Percentiles rank a stretch among this genome's conserved stretches.
Conservation (phyloP, 2,113 vertebrate species). For the Apaloderma vittatum region DNA sequence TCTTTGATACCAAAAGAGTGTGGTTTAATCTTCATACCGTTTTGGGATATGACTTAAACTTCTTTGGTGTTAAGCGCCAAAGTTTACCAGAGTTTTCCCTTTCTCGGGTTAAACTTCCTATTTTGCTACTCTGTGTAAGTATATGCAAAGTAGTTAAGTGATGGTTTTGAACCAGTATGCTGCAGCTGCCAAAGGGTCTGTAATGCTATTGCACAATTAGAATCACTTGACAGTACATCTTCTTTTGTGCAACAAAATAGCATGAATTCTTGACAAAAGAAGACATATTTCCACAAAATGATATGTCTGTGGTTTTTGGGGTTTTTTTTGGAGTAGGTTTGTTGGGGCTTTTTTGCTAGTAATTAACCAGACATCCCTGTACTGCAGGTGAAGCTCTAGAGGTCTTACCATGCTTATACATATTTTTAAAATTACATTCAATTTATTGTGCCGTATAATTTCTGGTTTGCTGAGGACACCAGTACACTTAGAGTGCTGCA, state of each 20-base stretch:
- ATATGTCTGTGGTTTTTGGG: accelerated
- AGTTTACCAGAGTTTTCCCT: neutral
- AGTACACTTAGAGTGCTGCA: neutral
- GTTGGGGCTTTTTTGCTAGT: neutral
- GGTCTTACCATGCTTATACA: neutral
- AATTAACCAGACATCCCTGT: neutral
- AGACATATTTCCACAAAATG: neutral
- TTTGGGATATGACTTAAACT: neutral
- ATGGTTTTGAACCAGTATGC: neutral
- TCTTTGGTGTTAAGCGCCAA: neutral
- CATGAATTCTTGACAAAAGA: neutral
- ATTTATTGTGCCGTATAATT: neutral
- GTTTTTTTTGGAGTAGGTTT: neutral
- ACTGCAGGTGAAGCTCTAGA: neutral
- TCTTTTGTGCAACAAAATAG: neutral
- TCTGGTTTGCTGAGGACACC: neutral
- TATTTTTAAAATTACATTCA: neutral
- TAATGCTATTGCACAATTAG: neutral
- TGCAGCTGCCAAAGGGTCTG: neutral
- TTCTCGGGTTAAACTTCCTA: neutral
- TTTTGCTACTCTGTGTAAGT: neutral
- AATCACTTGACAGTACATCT: neutral
- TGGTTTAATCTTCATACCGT: neutral
- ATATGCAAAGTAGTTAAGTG: neutral
- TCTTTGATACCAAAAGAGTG: neutral